These are phyloP conservation scores for Nestor notabilis DNA, from an alignment of 2,113 vertebrate genomes.

Conservation along the genomic window DNA sequence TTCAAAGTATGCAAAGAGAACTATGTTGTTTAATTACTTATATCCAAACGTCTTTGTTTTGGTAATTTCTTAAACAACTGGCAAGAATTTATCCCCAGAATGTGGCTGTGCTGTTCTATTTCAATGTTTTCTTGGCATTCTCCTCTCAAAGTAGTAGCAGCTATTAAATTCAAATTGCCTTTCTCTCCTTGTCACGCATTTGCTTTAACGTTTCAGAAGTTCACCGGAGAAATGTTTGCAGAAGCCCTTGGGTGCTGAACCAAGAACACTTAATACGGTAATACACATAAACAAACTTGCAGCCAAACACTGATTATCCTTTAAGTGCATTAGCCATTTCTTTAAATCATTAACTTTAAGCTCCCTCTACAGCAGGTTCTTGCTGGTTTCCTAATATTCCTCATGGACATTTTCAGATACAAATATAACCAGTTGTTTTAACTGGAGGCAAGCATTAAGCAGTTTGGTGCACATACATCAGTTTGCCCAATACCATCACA, in stretches of 20 bases:
- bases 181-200: neutral
- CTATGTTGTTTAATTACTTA: neutral
- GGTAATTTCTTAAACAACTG: neutral
- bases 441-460: neutral
- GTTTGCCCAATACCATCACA: neutral
- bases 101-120: neutral
- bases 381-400: neutral
- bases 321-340: neutral
- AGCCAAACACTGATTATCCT: neutral
- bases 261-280: neutral
- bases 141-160: neutral
- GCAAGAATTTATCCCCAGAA: neutral
- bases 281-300: neutral
- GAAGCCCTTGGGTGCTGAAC: neutral
- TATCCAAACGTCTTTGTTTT: neutral
- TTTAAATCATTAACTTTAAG: neutral
- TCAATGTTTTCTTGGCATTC: neutral
- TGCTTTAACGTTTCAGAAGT: neutral
- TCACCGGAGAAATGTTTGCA: neutral
- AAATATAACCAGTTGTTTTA: neutral
- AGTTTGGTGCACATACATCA: neutral
- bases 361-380: neutral
- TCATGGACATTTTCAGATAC: neutral
- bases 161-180: neutral
- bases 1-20: neutral